Evolutionary conservation across 2,888 invertebrate genomes (phyloP).

Genomic region (Leptopilina syphax): DNA sequence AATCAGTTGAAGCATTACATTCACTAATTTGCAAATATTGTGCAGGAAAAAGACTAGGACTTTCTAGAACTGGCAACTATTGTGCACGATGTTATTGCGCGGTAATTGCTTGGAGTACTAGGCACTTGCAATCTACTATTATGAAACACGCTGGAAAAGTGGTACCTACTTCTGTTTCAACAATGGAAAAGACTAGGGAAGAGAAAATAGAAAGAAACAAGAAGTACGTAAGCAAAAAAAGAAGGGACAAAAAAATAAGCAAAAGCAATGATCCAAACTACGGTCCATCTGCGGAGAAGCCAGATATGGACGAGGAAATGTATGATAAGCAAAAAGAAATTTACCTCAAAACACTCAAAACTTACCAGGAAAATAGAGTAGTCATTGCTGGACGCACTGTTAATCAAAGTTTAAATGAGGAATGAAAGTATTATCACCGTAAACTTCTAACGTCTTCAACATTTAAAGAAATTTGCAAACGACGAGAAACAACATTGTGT

Average conservation of each 20-base stretch:
- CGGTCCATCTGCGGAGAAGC: not conserved
- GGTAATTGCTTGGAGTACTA: not conserved
- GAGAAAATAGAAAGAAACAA: not conserved
- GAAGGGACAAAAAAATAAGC: not conserved
- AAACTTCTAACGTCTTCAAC: slow-evolving; percentile 53
- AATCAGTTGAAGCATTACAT: not conserved
- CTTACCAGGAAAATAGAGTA: not conserved
- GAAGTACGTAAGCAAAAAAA: too few species aligned
- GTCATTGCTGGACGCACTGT: not conserved
- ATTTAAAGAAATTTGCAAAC: slow-evolving; percentile 52
- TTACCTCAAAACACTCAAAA: not conserved
- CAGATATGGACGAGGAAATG: not conserved
- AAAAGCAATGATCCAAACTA: slow-evolving; percentile 23
- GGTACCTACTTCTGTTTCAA: not conserved
- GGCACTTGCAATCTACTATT: not conserved
- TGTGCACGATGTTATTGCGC: too few species aligned
- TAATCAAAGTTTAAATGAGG: too few species aligned
- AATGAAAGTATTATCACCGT: not conserved
- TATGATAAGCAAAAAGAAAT: not conserved
- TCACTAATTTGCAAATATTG: not conserved
- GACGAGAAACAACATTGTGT: slow-evolving; percentile 47
- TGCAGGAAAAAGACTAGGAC: slow-evolving; percentile 12
- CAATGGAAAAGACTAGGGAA: not conserved
- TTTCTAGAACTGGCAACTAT: not conserved
- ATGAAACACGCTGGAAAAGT: not conserved